Conservation (phyloP, 1,140 invertebrate species). For the Zaprionus davidi region DNA sequence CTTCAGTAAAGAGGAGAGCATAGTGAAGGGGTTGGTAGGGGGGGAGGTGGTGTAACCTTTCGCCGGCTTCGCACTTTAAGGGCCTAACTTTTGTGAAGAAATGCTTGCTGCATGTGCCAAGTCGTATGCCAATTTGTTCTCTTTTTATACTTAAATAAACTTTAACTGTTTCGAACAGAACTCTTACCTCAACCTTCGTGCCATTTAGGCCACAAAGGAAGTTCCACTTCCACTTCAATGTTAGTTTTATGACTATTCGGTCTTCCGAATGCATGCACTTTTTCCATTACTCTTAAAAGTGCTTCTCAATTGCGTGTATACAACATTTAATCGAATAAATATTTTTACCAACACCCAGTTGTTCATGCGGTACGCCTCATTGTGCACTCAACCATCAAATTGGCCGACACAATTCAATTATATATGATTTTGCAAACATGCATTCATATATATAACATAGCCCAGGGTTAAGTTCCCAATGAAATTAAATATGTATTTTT, state of each 20-base stretch:
- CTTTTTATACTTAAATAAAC: neutral
- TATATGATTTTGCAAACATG: neutral
- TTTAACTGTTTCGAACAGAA: conserved; percentile 3
- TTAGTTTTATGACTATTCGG: neutral
- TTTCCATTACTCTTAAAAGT: neutral
- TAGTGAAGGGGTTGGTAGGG: neutral
- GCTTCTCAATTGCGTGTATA: neutral
- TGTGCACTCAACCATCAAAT: conserved; percentile 1
- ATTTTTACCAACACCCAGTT: neutral
- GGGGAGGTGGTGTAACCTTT: neutral
- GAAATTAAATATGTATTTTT: conserved; percentile 1
- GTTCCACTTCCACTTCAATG: neutral
- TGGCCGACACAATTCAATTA: conserved; percentile 21
- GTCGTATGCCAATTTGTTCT: neutral
- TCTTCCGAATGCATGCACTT: conserved; percentile 10
- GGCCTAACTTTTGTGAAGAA: conserved; percentile 8
- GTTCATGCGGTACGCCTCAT: neutral
- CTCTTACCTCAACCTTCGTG: neutral
- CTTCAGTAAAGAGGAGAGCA: neutral
- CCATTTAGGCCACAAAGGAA: neutral
- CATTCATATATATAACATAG: neutral
- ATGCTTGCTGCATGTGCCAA: conserved; percentile 19
- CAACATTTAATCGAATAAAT: conserved; percentile 2
- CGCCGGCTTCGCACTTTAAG: neutral
- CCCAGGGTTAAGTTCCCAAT: neutral